Percentiles rank a stretch among this genome's conserved stretches.
phyloP scores from a whole-genome alignment of 2,797 vertebrate species.

The Manis javanica region DNA sequence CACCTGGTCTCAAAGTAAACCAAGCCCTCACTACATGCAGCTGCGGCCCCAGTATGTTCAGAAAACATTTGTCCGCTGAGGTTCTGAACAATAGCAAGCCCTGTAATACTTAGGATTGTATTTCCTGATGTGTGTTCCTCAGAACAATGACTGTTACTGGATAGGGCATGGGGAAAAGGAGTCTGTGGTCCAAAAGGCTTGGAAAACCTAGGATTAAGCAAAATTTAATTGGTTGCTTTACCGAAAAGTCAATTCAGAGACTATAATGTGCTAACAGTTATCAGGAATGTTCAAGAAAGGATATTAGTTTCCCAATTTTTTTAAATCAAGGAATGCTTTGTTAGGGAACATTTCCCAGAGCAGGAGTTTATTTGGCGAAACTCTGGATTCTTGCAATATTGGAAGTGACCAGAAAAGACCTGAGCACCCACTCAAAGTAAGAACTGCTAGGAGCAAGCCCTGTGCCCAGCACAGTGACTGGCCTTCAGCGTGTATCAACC shows the following conservation, averaged over 20 bases:
- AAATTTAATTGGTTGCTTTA: background rate
- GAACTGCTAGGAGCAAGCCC: background rate
- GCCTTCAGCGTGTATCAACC: background rate
- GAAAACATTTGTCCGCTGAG: background rate
- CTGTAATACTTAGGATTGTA: background rate
- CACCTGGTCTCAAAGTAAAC: conserved; percentile 57
- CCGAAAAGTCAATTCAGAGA: background rate
- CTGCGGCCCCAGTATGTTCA: conserved; percentile 9
- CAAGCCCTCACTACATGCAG: background rate
- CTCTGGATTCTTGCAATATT: background rate
- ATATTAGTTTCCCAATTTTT: background rate
- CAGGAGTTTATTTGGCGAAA: background rate
- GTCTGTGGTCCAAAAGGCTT: background rate
- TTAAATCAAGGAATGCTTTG: background rate
- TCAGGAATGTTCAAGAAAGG: background rate
- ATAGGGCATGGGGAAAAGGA: background rate
- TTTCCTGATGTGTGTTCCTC: background rate
- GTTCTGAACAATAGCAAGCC: background rate
- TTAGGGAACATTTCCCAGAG: background rate
- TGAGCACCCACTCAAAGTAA: background rate
- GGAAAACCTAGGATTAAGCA: background rate
- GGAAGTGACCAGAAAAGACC: background rate
- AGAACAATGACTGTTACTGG: background rate
- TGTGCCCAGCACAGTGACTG: fast-evolving
- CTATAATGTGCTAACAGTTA: background rate